These are phyloP conservation scores for Sphenodon punctatus DNA, from an alignment of 2,797 vertebrate genomes.

Conservation along the genomic window DNA sequence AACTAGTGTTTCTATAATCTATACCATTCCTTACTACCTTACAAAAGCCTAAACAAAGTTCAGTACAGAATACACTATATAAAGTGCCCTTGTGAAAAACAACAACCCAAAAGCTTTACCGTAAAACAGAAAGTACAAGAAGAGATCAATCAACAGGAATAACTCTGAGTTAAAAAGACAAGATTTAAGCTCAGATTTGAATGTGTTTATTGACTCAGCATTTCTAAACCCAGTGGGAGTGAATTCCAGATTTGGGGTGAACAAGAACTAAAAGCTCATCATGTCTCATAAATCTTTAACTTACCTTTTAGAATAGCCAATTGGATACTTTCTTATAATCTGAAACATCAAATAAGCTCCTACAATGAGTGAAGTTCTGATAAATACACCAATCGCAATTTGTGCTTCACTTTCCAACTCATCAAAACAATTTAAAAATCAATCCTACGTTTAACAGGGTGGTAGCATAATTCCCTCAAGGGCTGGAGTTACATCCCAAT, in stretches of 20 bases:
- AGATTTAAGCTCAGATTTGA: constrained; percentile 31
- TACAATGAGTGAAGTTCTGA: neutral
- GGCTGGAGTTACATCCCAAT: neutral
- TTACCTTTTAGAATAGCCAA: neutral
- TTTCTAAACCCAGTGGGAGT: constrained; percentile 1
- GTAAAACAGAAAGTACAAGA: neutral
- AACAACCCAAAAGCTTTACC: neutral
- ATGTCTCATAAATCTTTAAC: neutral
- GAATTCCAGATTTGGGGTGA: neutral
- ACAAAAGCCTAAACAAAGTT: neutral
- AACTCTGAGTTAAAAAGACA: neutral
- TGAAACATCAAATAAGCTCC: neutral
- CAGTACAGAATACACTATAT: neutral
- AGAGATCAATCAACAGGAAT: neutral
- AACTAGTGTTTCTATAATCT: neutral
- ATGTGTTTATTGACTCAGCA: neutral
- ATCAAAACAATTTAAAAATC: constrained; percentile 50
- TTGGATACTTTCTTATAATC: neutral
- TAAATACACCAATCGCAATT: constrained; percentile 17
- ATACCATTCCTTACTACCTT: neutral
- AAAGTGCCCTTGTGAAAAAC: neutral
- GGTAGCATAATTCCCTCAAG: neutral
- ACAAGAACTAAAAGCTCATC: neutral
- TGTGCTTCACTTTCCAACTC: constrained; percentile 25
- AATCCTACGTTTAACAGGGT: constrained; percentile 21